Conservation (phyloP, 1,140 invertebrate genomes). For the Trichogramma pretiosum region DNA sequence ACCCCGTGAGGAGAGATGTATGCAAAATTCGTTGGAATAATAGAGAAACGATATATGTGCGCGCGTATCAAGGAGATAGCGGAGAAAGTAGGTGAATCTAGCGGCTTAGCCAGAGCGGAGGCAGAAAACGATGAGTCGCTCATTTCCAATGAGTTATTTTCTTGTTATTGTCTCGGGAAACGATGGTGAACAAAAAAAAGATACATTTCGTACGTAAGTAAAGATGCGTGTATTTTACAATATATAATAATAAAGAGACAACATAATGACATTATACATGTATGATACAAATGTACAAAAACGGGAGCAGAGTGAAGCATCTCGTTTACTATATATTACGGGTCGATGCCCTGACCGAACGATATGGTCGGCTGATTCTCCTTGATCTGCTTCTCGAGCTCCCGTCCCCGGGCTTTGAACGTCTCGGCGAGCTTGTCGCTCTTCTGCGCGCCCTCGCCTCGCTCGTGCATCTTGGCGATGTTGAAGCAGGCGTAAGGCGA, state of each 20-base stretch:
- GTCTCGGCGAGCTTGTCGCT: slow-evolving; percentile 60
- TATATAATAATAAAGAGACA: not conserved
- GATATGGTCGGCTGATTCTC: slow-evolving; percentile 49
- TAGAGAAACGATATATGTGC: no score
- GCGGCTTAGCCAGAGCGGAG: no score
- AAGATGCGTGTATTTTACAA: slow-evolving; percentile 10
- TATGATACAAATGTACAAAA: not conserved
- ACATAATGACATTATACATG: not conserved
- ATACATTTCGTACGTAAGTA: no score
- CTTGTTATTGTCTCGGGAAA: no score
- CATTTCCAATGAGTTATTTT: no score
- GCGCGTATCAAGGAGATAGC: no score
- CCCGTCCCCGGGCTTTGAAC: slow-evolving; percentile 61
- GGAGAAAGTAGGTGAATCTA: no score
- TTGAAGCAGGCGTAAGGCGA: slow-evolving; percentile 81
- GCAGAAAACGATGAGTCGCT: no score
- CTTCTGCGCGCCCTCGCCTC: slow-evolving; percentile 64
- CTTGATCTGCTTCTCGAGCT: slow-evolving; percentile 59
- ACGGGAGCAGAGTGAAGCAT: not conserved
- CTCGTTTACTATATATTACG: no score
- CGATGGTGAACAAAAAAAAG: no score
- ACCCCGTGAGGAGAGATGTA: no score
- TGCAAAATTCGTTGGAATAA: no score
- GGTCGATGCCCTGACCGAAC: slow-evolving; percentile 58
- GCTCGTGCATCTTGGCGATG: slow-evolving; percentile 71